These are phyloP conservation scores for Acrossocheilus wenchowensis DNA, from an alignment of 2,797 vertebrate genomes.

Conservation along the genomic window DNA sequence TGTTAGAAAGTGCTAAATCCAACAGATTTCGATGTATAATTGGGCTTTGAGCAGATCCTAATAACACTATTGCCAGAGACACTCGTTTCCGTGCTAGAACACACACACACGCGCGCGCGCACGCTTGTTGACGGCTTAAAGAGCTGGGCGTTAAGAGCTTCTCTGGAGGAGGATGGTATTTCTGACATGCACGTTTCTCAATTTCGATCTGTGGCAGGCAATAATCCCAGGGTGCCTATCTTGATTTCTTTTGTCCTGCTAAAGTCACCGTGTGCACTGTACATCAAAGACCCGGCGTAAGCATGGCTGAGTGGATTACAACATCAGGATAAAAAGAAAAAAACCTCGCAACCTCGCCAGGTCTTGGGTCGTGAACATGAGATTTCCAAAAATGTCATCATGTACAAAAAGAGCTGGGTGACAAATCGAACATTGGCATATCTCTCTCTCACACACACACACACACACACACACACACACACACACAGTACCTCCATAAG, in stretches of 20 bases:
- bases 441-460: background rate
- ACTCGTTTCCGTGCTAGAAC: slow-evolving; percentile 1
- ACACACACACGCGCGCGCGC: slow-evolving; percentile 4
- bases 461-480: background rate
- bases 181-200: slow-evolving; percentile 44
- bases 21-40: slow-evolving; percentile 43
- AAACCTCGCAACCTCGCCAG: background rate
- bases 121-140: slow-evolving; percentile 19
- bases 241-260: slow-evolving; percentile 37
- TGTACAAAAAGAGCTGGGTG: background rate
- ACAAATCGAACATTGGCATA: background rate
- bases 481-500: background rate
- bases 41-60: slow-evolving; percentile 45
- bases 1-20: slow-evolving; percentile 21
- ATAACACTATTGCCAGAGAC: slow-evolving; percentile 43
- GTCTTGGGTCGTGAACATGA: slow-evolving; percentile 5
- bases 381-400: slow-evolving; percentile 18
- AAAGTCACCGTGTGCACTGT: slow-evolving; percentile 36
- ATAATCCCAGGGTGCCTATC: slow-evolving; percentile 47
- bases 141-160: background rate
- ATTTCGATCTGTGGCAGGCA: slow-evolving; percentile 41
- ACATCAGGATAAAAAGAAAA: slow-evolving; percentile 29
- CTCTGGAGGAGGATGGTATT: slow-evolving; percentile 37
- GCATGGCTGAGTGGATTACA: slow-evolving; percentile 52
- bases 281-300: slow-evolving; percentile 40